These are phyloP conservation scores for Colletes latitarsis DNA, from an alignment of 1,140 invertebrate species.

Conservation along the genomic window DNA sequence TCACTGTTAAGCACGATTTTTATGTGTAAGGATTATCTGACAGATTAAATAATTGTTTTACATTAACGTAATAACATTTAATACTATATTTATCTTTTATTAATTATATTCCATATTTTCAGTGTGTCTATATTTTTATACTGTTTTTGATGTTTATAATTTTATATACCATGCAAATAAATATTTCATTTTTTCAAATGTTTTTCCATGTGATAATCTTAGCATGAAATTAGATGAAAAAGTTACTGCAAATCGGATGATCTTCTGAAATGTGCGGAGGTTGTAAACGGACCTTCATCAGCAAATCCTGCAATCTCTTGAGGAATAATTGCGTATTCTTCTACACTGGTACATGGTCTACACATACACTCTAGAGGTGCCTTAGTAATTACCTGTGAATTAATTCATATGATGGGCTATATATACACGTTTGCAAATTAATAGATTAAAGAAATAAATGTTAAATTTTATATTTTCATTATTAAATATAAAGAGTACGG, in stretches of 20 bases:
- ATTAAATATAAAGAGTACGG: not conserved
- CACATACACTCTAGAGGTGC: constrained; percentile 97
- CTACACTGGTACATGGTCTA: constrained; percentile 93
- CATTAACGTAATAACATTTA: not conserved
- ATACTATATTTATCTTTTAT: not conserved
- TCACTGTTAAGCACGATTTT: not conserved
- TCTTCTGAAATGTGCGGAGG: constrained; percentile 86
- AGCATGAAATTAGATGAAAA: not conserved
- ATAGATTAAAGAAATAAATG: not conserved
- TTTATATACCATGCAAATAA: constrained; percentile 3
- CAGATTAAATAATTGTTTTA: not conserved
- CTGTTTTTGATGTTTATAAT: not conserved
- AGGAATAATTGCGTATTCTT: constrained; percentile 92
- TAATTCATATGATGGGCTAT: not conserved
- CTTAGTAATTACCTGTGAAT: constrained; percentile 90
- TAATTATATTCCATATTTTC: constrained; percentile 7
- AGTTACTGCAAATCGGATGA: constrained; percentile 72
- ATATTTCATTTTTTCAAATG: not conserved
- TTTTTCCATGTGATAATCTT: not conserved
- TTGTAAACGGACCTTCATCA: constrained; percentile 87
- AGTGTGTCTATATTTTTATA: constrained; percentile 10
- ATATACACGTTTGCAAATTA: not conserved
- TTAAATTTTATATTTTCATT: not conserved
- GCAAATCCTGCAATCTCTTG: constrained; percentile 94
- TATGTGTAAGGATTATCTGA: not conserved